These are phyloP conservation scores for Macrobrachium nipponense DNA, from an alignment of 1,140 invertebrate genomes.

Conservation along the genomic window DNA sequence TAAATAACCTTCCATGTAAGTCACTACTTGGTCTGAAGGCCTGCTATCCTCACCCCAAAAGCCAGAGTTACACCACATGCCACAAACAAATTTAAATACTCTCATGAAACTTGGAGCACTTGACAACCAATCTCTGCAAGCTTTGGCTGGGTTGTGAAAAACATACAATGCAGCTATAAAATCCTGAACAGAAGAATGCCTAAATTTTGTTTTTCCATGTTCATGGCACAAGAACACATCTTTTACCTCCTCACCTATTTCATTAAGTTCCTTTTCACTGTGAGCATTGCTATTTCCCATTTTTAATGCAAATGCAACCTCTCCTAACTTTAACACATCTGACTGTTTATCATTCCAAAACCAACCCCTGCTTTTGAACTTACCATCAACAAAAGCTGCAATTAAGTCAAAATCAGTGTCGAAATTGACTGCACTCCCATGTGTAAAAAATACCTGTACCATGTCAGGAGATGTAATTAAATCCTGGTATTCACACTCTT, in stretches of 20 bases:
- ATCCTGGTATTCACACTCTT: no score
- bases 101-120: slow-evolving; percentile 10
- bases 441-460: no score
- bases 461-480: no score
- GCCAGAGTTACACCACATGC: slow-evolving; percentile 11
- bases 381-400: no score
- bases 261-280: neutral
- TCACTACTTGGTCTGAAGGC: neutral
- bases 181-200: slow-evolving; percentile 13
- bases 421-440: no score
- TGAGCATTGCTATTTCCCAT: no score
- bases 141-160: neutral
- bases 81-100: slow-evolving; percentile 36
- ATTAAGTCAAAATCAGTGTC: no score
- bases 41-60: neutral
- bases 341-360: no score
- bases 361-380: no score
- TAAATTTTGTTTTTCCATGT: neutral
- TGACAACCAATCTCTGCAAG: slow-evolving; percentile 21
- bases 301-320: no score
- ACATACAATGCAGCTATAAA: slow-evolving; percentile 37
- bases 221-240: neutral
- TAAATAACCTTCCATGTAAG: neutral
- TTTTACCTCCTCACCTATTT: neutral
- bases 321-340: no score